phyloP scores from a whole-genome alignment of 2,797 vertebrate genomes.

The Anguilla anguilla region DNA sequence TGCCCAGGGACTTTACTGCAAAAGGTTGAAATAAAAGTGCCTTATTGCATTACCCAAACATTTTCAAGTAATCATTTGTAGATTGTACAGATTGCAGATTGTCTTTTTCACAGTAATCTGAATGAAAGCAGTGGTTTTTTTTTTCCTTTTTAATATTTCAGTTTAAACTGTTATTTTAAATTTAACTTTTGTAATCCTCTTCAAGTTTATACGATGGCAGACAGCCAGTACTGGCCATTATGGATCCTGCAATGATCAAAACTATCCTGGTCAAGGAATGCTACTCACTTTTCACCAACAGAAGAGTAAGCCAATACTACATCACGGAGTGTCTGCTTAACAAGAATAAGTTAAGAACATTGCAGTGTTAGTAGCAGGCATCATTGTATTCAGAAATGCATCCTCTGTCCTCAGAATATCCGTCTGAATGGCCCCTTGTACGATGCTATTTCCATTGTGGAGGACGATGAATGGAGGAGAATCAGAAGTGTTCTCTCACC shows the following conservation, averaged over 20 bases:
- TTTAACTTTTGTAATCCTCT: background rate
- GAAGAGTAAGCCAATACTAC: conserved; percentile 58
- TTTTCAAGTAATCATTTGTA: too few species aligned
- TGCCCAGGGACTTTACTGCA: too few species aligned
- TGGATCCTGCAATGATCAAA: conserved; percentile 73
- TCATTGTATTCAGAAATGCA: background rate
- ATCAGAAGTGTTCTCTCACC: conserved; percentile 75
- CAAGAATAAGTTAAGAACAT: background rate
- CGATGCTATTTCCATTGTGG: conserved; percentile 55
- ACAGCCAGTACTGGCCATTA: conserved; percentile 68
- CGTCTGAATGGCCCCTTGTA: conserved; percentile 66
- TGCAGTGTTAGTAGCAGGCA: background rate
- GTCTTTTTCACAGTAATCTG: too few species aligned
- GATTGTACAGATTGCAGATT: too few species aligned
- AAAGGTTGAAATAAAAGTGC: too few species aligned
- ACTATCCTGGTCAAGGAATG: conserved; percentile 78
- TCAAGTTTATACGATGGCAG: background rate
- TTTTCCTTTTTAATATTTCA: too few species aligned
- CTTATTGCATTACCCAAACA: too few species aligned
- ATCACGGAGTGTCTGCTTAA: background rate
- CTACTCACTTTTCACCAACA: conserved; percentile 75
- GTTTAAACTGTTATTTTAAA: background rate
- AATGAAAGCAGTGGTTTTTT: too few species aligned
- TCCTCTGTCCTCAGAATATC: conserved; percentile 63
- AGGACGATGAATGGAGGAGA: conserved; percentile 77